Evolutionary conservation across 2,888 invertebrate genomes (phyloP).

Genomic region (Psylliodes chrysocephalus): DNA sequence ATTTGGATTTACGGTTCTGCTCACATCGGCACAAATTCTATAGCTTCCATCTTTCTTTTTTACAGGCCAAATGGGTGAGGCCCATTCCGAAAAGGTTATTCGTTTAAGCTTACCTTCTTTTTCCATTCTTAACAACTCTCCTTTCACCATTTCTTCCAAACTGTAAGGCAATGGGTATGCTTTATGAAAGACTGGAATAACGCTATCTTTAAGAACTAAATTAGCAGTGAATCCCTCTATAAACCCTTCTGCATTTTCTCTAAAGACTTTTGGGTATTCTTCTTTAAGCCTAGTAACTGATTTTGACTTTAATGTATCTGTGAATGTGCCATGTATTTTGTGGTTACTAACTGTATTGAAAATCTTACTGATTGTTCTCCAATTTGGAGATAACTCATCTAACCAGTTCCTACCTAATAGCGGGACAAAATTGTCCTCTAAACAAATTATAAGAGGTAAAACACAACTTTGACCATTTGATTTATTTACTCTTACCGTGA

Average conservation of each 20-base stretch:
- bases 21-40: too few relatives aligned
- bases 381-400: neutral
- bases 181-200: constrained; percentile 8
- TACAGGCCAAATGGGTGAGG: too few relatives aligned
- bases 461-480: neutral
- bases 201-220: neutral
- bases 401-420: neutral
- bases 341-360: neutral
- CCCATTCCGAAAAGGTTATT: neutral
- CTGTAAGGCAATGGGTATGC: neutral
- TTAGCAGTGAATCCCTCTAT: constrained; percentile 5
- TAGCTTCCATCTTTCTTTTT: too few relatives aligned
- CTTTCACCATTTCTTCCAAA: constrained; percentile 1
- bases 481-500: neutral
- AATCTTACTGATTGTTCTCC: neutral
- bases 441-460: neutral
- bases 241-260: too few relatives aligned
- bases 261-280: neutral
- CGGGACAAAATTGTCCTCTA: neutral
- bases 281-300: neutral
- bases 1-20: too few relatives aligned
- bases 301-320: neutral
- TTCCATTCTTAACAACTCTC: constrained; percentile 1
- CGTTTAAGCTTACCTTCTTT: constrained; percentile 7
- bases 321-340: neutral